A percentile compares a stretch with the other conserved stretches of the same genome.
Evolutionary conservation across 2,113 vertebrate genomes (phyloP).

Genomic region (Cervus canadensis): DNA sequence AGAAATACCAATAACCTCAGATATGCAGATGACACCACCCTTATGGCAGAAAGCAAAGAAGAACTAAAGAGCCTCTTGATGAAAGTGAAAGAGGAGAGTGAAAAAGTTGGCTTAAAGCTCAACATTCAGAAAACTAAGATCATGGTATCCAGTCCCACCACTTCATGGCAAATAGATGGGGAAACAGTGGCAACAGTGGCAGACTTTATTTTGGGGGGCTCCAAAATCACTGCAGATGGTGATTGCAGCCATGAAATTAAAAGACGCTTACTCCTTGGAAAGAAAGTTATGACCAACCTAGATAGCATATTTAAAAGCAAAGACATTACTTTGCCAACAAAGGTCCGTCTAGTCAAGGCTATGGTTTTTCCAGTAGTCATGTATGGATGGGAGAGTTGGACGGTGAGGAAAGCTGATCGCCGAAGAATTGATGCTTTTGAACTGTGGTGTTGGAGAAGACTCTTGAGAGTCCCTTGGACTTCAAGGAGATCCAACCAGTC

Average conservation of each 20-base stretch:
- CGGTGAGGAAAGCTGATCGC: background rate
- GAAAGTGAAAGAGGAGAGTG: background rate
- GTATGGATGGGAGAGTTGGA: background rate
- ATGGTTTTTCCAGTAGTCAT: background rate
- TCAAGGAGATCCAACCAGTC: background rate
- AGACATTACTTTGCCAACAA: background rate
- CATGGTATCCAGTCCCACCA: background rate
- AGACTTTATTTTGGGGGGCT: background rate
- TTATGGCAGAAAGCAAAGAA: background rate
- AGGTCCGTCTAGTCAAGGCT: background rate
- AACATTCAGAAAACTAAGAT: background rate
- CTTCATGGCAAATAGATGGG: background rate
- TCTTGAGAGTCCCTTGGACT: background rate
- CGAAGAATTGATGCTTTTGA: background rate
- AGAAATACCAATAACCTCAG: background rate
- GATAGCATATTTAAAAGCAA: background rate
- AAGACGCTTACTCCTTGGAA: background rate
- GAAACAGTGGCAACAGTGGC: background rate
- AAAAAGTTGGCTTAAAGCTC: background rate
- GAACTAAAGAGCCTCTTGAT: background rate
- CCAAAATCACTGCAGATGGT: background rate
- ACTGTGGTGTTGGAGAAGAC: background rate
- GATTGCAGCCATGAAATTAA: background rate
- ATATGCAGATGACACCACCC: background rate
- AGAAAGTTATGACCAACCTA: background rate